Percentiles rank a stretch among this genome's conserved stretches.
Evolutionary conservation across 2,888 invertebrate species (phyloP).

Genomic region (Dasysyrphus albostriatus): DNA sequence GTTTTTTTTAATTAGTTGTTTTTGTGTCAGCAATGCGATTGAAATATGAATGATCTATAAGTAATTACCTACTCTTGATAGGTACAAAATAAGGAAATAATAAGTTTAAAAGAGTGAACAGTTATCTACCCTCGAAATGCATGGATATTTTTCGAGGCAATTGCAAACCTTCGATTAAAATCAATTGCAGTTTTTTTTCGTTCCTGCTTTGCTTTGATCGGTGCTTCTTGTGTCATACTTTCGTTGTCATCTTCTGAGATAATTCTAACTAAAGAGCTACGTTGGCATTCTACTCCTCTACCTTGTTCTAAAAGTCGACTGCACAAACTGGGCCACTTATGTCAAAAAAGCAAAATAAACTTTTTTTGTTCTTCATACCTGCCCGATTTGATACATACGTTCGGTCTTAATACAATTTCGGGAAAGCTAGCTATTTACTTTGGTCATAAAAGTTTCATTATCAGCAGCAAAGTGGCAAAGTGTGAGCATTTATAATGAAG

Average conservation of each 20-base stretch:
- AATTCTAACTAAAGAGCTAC: slow-evolving; percentile 71
- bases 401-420: slow-evolving; percentile 38
- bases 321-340: slow-evolving; percentile 75
- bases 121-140: slow-evolving; percentile 7
- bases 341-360: slow-evolving; percentile 71
- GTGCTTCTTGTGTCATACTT: slow-evolving; percentile 63
- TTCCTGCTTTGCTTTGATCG: slow-evolving; percentile 51
- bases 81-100: neutral
- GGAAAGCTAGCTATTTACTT: slow-evolving; percentile 36
- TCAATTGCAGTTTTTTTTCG: slow-evolving; percentile 50
- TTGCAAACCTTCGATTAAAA: slow-evolving; percentile 45
- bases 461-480: slow-evolving; percentile 37
- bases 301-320: slow-evolving; percentile 67
- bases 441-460: slow-evolving; percentile 28
- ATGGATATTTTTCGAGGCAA: slow-evolving; percentile 17
- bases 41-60: neutral
- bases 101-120: slow-evolving; percentile 16
- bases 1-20: slow-evolving; percentile 1
- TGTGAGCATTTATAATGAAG: slow-evolving; percentile 32
- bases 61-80: slow-evolving; percentile 6
- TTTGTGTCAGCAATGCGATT: slow-evolving; percentile 13
- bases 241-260: slow-evolving; percentile 60
- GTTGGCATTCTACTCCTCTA: slow-evolving; percentile 67
- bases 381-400: slow-evolving; percentile 30
- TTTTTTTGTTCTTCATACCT: slow-evolving; percentile 43